Base-by-base conservation (phyloP, 1,140 invertebrate genomes). In the Parapsyche elsis region DNA sequence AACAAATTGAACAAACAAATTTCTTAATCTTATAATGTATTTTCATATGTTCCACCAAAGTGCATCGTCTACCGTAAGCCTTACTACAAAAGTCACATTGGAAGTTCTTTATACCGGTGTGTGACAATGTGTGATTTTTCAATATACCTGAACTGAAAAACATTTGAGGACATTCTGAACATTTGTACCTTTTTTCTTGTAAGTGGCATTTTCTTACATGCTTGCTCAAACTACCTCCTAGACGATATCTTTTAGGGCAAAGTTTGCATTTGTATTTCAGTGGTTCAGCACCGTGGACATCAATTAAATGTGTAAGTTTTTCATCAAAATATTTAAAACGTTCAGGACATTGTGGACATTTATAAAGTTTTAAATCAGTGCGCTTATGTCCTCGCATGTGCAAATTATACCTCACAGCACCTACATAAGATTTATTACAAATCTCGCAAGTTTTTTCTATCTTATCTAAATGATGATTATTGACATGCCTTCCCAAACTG, bases 1-100 rank as follows among this genome's bases (percentile, higher is more conserved):
- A 89, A 84, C 94, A 95, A 0, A 92, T 87, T 1, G 90, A 88
- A 85, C 94, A 95, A 1, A 30, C 76, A 78, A 19, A 78, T 16
- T 59, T 38, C 80, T 94, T 91, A 85, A 94, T 94, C 80, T 94
- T 94, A 26, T 92, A 92, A 86, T 96, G 94, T 0, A 93, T 95
- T 5, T 94, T 92, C 53, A 94, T 87, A 86, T 96, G 95, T 45
- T 94, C 87, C 71, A 84, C 84, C 0, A 89, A 82, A 7, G 74
- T 76, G 9, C 12, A 76, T 7, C 53, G 38, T 30, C 49, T 76
- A 9, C 84, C 86, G 26, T 85, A 90, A 0, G 85, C 83, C 80
- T 90, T 88, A 12, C 84, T 84, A 83, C 92, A 92, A 4, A 88
- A 84, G 2, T 87, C 86, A 84, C 92, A 92, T 75, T 85, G 84